Evolutionary conservation across 2,888 invertebrate species (phyloP).

Genomic region (Cryptus armator): DNA sequence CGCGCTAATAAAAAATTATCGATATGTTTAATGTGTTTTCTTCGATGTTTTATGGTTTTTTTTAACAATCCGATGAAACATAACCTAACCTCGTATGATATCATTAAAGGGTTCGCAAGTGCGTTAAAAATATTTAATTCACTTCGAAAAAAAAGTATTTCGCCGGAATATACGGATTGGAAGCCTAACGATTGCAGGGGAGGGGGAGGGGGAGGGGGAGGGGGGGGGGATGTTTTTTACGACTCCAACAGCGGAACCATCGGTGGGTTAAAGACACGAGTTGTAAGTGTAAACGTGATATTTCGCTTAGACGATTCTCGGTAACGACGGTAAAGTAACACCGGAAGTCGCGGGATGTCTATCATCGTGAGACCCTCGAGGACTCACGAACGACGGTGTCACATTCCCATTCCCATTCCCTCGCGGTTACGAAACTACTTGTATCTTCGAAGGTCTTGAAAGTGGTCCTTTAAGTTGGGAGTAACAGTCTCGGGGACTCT

Average conservation of each 20-base stretch:
- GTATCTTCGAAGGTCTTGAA: constrained; percentile 5
- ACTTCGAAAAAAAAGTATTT: background rate
- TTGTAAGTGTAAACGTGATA: background rate
- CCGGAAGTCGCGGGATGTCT: constrained; percentile 21
- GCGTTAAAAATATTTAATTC: background rate
- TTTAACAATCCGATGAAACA: background rate
- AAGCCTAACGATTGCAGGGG: background rate
- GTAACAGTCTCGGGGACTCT: constrained; percentile 1
- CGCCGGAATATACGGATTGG: background rate
- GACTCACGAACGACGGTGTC: constrained; percentile 4
- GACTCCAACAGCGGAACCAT: background rate
- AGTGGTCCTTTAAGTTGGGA: constrained; percentile 1
- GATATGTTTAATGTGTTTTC: background rate
- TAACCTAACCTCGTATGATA: background rate
- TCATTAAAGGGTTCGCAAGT: background rate
- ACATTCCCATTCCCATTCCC: background rate
- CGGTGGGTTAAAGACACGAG: background rate
- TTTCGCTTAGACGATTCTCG: constrained; percentile 2
- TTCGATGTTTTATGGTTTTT: background rate
- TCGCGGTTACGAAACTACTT: background rate
- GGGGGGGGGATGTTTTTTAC: too few species aligned
- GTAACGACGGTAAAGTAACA: constrained; percentile 3
- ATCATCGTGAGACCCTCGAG: constrained; percentile 17
- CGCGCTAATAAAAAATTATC: too few species aligned
- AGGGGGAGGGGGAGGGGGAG: too few species aligned